Conservation (phyloP, 2,888 invertebrate species). For the Eremobia ochroleuca region DNA sequence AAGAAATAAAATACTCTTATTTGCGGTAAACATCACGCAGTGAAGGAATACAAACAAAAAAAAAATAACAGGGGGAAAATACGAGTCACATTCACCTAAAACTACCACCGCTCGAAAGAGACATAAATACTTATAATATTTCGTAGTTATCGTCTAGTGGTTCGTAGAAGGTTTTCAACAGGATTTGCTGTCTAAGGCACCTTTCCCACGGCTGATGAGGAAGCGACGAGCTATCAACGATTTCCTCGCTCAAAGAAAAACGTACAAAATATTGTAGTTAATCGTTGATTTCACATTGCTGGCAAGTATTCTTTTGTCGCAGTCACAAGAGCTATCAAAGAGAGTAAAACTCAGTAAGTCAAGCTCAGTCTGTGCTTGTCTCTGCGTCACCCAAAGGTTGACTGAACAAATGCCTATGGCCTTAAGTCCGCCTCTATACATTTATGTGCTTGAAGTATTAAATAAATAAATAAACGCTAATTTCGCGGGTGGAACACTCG, state of each 20-base stretch:
- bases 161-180: neutral
- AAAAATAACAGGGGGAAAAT: neutral
- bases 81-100: neutral
- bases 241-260: neutral
- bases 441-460: no score
- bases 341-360: no score
- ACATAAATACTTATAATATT: neutral
- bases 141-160: no score
- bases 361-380: no score
- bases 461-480: no score
- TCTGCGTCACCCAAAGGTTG: no score
- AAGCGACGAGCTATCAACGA: no score
- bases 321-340: neutral
- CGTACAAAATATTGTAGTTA: no score
- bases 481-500: neutral
- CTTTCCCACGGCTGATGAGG: neutral
- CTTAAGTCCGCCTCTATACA: no score
- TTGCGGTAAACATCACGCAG: neutral
- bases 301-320: neutral
- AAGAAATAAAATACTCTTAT: neutral
- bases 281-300: neutral
- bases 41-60: neutral
- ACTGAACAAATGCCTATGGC: no score
- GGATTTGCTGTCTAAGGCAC: no score
- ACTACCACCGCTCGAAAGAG: neutral